Evolutionary conservation across 2,797 vertebrate species (phyloP).

Genomic region (Novumbra hubbsi): DNA sequence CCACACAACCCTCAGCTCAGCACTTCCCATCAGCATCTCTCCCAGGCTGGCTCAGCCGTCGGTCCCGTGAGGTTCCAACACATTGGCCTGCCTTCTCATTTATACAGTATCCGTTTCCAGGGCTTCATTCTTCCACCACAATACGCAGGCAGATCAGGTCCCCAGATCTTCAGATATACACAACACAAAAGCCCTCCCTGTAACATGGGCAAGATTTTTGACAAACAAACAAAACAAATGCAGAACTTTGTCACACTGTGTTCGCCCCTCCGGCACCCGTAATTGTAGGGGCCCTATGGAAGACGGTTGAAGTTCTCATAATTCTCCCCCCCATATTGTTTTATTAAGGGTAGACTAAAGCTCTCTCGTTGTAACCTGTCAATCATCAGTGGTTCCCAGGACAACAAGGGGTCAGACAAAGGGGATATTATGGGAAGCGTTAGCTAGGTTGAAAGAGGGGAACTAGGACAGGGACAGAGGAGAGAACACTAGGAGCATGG

Average conservation of each 20-base stretch:
- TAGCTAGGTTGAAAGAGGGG: slow-evolving; percentile 62
- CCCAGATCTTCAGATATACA: slow-evolving; percentile 28
- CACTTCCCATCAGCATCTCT: slow-evolving; percentile 58
- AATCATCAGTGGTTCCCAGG: slow-evolving; percentile 60
- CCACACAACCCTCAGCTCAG: slow-evolving; percentile 52
- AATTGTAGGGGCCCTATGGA: slow-evolving; percentile 22
- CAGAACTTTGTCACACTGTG: slow-evolving; percentile 7
- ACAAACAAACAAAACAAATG: slow-evolving; percentile 37
- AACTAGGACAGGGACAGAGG: slow-evolving; percentile 68
- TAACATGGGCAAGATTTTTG: slow-evolving; percentile 29
- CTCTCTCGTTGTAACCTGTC: slow-evolving; percentile 45
- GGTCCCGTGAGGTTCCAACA: slow-evolving; percentile 63
- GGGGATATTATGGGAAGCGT: slow-evolving; percentile 64
- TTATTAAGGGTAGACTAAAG: slow-evolving; percentile 44
- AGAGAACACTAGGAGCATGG: slow-evolving; percentile 44
- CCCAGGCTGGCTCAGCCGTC: slow-evolving; percentile 37
- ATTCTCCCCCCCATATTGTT: slow-evolving; percentile 23
- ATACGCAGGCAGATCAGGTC: slow-evolving; percentile 50
- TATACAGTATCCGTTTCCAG: slow-evolving; percentile 56
- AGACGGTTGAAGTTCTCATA: slow-evolving; percentile 46
- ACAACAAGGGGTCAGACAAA: slow-evolving; percentile 56
- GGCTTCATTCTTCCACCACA: slow-evolving; percentile 45
- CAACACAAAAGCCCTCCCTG: slow-evolving; percentile 33
- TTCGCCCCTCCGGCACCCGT: neutral
- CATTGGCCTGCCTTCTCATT: slow-evolving; percentile 56